Percentiles rank a stretch among this genome's conserved stretches.
These are phyloP conservation scores for Neostethus bicornis DNA, from an alignment of 2,797 vertebrate genomes.

Conservation along the genomic window DNA sequence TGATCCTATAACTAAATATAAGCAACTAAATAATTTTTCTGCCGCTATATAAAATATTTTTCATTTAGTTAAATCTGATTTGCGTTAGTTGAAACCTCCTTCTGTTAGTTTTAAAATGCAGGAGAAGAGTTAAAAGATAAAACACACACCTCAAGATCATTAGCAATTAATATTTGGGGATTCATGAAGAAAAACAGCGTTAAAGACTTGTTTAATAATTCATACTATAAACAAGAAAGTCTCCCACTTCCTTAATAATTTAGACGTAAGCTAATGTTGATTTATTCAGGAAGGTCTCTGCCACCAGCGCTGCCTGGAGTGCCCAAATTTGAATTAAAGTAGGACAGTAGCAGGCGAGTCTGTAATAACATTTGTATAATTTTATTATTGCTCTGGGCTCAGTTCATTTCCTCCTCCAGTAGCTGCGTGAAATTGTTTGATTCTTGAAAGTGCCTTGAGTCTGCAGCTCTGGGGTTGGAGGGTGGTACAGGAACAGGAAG, in stretches of 20 bases:
- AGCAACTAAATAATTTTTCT: constrained; percentile 57
- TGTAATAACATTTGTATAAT: constrained; percentile 99
- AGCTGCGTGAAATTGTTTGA: constrained; percentile 99
- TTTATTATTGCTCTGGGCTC: constrained; percentile 99
- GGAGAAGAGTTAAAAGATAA: constrained; percentile 72
- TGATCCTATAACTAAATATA: constrained; percentile 29
- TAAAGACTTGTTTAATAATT: constrained; percentile 97
- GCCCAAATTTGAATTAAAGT: constrained; percentile 99
- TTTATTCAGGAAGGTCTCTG: constrained; percentile 98
- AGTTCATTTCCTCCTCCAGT: constrained; percentile 99
- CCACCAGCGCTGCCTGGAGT: constrained; percentile 90
- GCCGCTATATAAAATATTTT: constrained; percentile 44
- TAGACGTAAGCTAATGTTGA: constrained; percentile 99
- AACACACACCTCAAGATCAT: constrained; percentile 83
- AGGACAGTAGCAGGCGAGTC: constrained; percentile 99
- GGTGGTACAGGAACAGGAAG: constrained; percentile 88
- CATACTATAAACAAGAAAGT: constrained; percentile 99
- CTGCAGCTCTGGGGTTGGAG: constrained; percentile 90
- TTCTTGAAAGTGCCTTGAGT: constrained; percentile 97
- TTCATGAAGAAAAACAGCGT: constrained; percentile 79
- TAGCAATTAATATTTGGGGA: constrained; percentile 85
- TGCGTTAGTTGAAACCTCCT: constrained; percentile 35
- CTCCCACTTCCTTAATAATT: constrained; percentile 99
- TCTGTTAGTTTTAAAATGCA: constrained; percentile 52
- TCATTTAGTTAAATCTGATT: constrained; percentile 50